Conservation (phyloP, 1,140 invertebrate genomes). For the Drosophila subpulchrella region DNA sequence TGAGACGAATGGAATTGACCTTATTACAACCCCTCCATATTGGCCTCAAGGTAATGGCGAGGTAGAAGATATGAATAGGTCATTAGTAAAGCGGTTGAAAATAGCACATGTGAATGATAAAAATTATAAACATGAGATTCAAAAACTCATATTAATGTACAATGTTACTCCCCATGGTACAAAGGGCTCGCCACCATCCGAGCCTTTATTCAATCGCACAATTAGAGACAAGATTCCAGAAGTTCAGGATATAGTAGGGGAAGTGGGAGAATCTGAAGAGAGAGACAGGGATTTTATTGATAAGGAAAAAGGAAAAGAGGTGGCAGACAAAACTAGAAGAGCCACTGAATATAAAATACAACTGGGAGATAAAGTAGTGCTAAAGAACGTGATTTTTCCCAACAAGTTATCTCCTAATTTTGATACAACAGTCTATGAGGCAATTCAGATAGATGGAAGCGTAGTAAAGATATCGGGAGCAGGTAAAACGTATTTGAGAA, state of each 20-base stretch:
- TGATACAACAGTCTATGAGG: conserved; percentile 6
- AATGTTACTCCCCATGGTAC: neutral
- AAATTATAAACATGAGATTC: neutral
- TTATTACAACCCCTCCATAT: too few relatives aligned
- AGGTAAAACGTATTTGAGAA: conserved; percentile 1
- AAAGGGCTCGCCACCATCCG: neutral
- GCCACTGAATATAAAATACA: neutral
- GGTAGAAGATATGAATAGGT: too few relatives aligned
- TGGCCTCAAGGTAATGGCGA: too few relatives aligned
- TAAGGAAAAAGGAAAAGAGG: conserved; percentile 1
- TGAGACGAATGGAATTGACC: too few relatives aligned
- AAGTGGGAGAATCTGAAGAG: neutral
- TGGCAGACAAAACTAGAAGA: conserved; percentile 1
- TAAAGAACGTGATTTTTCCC: conserved; percentile 2
- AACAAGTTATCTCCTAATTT: neutral
- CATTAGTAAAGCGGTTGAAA: too few relatives aligned
- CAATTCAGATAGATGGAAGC: neutral
- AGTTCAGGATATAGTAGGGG: neutral
- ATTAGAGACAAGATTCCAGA: neutral
- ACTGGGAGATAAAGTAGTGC: neutral
- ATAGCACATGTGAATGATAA: too few relatives aligned
- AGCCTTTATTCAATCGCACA: neutral
- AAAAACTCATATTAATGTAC: neutral
- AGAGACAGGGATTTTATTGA: neutral
- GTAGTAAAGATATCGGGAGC: neutral